Evolutionary conservation across 2,888 invertebrate genomes (phyloP), one percentile per base, ranked within the genome.

Genomic region (Papilio gigon): DNA sequence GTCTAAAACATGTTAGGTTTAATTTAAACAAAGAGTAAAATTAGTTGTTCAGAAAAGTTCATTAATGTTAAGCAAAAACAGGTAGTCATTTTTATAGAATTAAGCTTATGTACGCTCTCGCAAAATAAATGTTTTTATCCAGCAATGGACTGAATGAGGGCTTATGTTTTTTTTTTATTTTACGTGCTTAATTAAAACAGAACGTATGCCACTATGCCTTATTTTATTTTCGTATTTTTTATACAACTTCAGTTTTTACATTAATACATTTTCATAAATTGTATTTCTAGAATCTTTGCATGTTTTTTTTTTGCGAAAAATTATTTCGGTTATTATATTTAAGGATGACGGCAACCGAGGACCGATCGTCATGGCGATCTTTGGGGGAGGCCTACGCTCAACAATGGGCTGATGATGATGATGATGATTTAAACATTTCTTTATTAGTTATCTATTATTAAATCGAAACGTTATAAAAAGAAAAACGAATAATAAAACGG

Each of bases 161-260:
- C 50, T 50, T 50, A 50, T 50, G 25, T 50, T 50, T 50, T 50
- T 47, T 50, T 50, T 50, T 50, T 47, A 22, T 50, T 50, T 50
- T 25, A 14, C 14, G 50, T 25, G 50, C 50, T 50, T 50, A 25
- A 25, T 25, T 50, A 25, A 50, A 50, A 25, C 50, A 25, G 14
- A 25, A 50, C 14, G 50, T 25, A 25, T 25, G 50, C 8, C 25
- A 25, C 14, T 25, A 40, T 14, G 25, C 25, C 14, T 50, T 25
- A 50, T 50, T 50, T 22, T 50, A 25, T 25, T 50, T 50, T 20
- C 40, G 44, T 25, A 25, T 50, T 50, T 50, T 12, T 25, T 12
- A 50, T 12, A 25, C 50, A 25, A 25, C 22, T 50, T 8, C 25
- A 14, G 14, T 25, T 50, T 35, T 25, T 25, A 50, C 20, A 20